Evolutionary conservation across 2,888 invertebrate species (phyloP).

Genomic region (Hymenopus coronatus): DNA sequence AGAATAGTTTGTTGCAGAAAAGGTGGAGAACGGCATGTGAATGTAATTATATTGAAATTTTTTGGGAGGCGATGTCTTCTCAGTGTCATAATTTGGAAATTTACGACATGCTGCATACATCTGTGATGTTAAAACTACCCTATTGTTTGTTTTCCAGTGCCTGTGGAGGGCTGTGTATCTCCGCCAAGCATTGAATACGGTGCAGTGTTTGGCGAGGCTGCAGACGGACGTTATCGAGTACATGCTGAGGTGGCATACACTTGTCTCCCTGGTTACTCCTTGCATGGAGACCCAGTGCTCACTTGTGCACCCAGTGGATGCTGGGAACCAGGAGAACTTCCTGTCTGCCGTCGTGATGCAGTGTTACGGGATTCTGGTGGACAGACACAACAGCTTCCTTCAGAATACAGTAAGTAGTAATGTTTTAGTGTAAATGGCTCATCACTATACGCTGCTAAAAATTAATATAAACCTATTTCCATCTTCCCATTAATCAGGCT

Average conservation of each 20-base stretch:
- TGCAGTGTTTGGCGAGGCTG: conserved; percentile 40
- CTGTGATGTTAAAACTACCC: conserved; percentile 27
- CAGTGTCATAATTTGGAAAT: too few species aligned
- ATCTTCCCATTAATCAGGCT: too few species aligned
- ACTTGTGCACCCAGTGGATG: conserved; percentile 46
- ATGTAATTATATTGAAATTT: too few species aligned
- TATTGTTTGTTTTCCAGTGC: conserved; percentile 38
- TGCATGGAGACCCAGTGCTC: conserved; percentile 44
- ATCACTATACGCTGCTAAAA: too few species aligned
- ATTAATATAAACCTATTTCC: too few species aligned
- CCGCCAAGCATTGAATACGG: conserved; percentile 45
- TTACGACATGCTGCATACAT: background rate
- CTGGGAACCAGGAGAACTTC: conserved; percentile 44
- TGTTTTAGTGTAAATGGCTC: too few species aligned
- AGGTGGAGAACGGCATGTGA: too few species aligned
- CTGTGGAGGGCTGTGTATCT: conserved; percentile 42
- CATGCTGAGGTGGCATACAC: conserved; percentile 45
- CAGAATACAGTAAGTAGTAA: background rate
- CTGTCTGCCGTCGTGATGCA: conserved; percentile 29
- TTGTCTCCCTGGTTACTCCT: conserved; percentile 47
- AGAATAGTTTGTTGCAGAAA: too few species aligned
- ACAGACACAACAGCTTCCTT: background rate
- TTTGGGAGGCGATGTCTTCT: too few species aligned
- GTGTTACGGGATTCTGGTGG: background rate
- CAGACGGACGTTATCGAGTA: conserved; percentile 41